These are phyloP conservation scores for Drosophila leonis DNA, from an alignment of 2,888 invertebrate species.

Conservation along the genomic window DNA sequence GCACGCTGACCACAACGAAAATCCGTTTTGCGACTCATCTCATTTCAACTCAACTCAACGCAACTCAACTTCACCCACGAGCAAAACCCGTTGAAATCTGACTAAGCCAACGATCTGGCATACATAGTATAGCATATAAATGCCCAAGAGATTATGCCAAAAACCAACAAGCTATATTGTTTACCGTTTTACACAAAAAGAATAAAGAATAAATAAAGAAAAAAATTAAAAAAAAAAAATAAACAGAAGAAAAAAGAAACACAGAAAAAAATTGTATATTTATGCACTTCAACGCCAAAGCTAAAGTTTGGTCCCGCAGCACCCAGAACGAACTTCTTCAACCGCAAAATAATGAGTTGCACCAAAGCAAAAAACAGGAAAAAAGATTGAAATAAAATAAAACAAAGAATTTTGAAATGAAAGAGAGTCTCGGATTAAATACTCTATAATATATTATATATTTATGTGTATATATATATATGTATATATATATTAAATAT, in stretches of 20 bases:
- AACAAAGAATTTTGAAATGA: neutral
- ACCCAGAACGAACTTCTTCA: slow-evolving; percentile 60
- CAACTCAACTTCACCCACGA: slow-evolving; percentile 45
- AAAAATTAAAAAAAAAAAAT: slow-evolving; percentile 13
- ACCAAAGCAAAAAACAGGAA: slow-evolving; percentile 38
- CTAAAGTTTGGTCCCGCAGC: slow-evolving; percentile 48
- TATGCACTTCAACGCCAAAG: slow-evolving; percentile 72
- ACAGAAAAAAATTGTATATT: slow-evolving; percentile 52
- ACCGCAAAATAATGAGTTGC: slow-evolving; percentile 79
- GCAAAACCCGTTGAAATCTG: slow-evolving; percentile 61
- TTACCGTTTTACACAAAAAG: slow-evolving; percentile 24
- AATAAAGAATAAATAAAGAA: slow-evolving; percentile 5
- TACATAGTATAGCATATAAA: slow-evolving; percentile 59
- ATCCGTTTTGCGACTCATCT: slow-evolving; percentile 35
- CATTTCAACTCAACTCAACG: slow-evolving; percentile 20
- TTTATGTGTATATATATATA: neutral
- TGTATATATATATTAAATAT: neutral
- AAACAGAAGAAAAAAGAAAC: slow-evolving; percentile 20
- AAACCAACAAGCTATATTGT: slow-evolving; percentile 33
- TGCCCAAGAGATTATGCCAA: slow-evolving; percentile 61
- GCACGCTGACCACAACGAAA: slow-evolving; percentile 40
- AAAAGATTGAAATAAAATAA: slow-evolving; percentile 26
- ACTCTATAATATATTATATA: neutral
- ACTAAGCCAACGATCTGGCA: slow-evolving; percentile 41
- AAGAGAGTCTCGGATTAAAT: neutral